These are phyloP conservation scores for Mohoua ochrocephala DNA, from an alignment of 2,113 vertebrate genomes.

Conservation along the genomic window DNA sequence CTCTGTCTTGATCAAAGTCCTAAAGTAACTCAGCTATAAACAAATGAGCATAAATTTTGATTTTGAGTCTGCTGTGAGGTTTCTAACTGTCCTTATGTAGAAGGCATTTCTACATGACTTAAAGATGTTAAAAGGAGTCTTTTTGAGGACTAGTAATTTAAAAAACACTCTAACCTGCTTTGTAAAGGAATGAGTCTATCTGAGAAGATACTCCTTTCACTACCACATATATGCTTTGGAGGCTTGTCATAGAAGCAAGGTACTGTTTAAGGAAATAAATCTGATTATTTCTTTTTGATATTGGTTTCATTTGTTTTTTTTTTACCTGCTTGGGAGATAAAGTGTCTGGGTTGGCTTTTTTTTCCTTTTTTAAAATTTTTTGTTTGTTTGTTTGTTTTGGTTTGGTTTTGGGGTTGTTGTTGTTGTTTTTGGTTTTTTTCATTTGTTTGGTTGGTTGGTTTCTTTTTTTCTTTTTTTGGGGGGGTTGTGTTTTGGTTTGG, in stretches of 20 bases:
- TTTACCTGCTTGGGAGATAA: not conserved
- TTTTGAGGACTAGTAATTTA: not conserved
- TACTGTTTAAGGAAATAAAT: not conserved
- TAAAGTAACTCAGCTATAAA: constrained; percentile 52
- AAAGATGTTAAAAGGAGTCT: not conserved
- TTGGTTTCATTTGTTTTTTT: not conserved
- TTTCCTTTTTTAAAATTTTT: not conserved
- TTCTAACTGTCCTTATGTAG: not conserved
- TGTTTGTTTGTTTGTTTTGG: not conserved
- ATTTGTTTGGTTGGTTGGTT: not conserved
- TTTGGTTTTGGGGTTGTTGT: too few relatives aligned
- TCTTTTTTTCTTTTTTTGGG: not conserved
- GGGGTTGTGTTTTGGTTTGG: not conserved
- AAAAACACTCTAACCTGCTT: not conserved
- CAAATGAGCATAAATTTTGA: constrained; percentile 38
- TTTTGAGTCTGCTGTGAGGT: not conserved
- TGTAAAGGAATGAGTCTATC: not conserved
- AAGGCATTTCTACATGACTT: not conserved
- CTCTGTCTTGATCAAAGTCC: constrained; percentile 43
- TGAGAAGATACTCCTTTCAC: not conserved
- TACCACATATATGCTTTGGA: not conserved
- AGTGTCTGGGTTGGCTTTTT: fast-evolving
- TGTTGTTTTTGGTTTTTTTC: not conserved
- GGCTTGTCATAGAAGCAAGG: not conserved
- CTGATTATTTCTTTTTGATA: not conserved